Evolutionary conservation across 2,113 vertebrate genomes (phyloP).

Genomic region (Raja brachyura): DNA sequence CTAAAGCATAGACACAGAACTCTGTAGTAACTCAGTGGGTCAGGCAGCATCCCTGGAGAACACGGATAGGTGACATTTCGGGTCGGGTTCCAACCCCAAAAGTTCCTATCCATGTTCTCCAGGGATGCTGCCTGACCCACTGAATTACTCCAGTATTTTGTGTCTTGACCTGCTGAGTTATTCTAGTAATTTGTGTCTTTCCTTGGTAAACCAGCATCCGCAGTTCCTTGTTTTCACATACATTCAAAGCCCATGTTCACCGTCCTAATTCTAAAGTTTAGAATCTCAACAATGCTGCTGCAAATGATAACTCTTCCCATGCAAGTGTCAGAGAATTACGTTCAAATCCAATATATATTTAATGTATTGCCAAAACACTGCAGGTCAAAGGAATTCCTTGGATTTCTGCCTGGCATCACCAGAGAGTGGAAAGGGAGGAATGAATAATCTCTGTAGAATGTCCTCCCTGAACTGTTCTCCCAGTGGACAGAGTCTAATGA

Average conservation of each 20-base stretch:
- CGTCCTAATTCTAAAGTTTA: neutral
- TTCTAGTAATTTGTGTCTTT: too few species aligned
- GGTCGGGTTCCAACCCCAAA: too few species aligned
- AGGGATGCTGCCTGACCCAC: too few species aligned
- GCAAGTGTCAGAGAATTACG: neutral
- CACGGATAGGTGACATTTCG: too few species aligned
- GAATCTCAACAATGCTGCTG: neutral
- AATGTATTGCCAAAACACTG: neutral
- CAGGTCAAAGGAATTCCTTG: neutral
- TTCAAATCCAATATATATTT: neutral
- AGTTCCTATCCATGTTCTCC: too few species aligned
- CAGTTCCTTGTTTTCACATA: too few species aligned
- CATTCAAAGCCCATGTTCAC: neutral
- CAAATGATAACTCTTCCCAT: neutral
- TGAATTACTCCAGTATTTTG: too few species aligned
- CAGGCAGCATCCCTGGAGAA: too few species aligned
- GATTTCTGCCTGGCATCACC: neutral
- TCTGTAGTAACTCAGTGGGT: too few species aligned
- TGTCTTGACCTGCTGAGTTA: too few species aligned
- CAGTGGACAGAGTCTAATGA: neutral
- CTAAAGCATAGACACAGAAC: too few species aligned
- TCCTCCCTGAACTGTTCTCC: slow-evolving; percentile 6
- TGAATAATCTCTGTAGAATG: slow-evolving; percentile 21
- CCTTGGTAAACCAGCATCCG: too few species aligned
- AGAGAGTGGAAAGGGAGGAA: neutral